Base-by-base conservation (phyloP, 2,888 invertebrate genomes). In the Drosophila fulvimacula region DNA sequence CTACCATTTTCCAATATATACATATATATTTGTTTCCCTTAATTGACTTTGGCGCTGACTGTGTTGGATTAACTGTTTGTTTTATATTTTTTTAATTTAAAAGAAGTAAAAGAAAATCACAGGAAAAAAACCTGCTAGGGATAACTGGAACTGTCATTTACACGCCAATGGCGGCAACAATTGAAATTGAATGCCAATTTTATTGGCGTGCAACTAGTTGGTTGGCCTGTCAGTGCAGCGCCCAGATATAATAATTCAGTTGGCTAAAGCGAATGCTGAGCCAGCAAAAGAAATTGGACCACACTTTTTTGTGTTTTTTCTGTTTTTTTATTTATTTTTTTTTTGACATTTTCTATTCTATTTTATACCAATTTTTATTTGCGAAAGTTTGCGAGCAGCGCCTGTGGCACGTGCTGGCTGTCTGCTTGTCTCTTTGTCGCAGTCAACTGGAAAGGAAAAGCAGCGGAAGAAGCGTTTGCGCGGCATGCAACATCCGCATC, bases 161-260 rank as follows among this genome's bases (percentile, higher is more conserved):
- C 67, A 69, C 61, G 71, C 46, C 51, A 44, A 36, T 52, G 69
- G 56, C 69, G 64, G 69, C 64, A 69, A 69, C 88, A 81, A 73
- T 87, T 79, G 73, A 81, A 85, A 82, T 82, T 70, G 82, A 88
- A 85, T 79, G 68, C 63, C 83, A 74, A 74, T 88, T 82, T 79
- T 51, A 77, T 69, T 88, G 82, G 72, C 82, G 66, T 75, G 82
- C 82, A 88, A 88, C 88, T 85, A 82, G 88, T 88, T 85, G 76
- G 86, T 79, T 85, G 69, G 65, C 34, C 88, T 86, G 88, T 79
- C 88, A 82, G 41, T 82, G 76, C 73, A 55, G 46, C 49, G 44
- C 13, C 5, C 56, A 65, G 78, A 80, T 71, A 82, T 85, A 80
- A 88, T 85, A 88, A 77, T 88, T 83, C 71, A 73, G 57, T 34